phyloP scores from a whole-genome alignment of 1,140 invertebrate species.

The Pogonomyrmex barbatus region DNA sequence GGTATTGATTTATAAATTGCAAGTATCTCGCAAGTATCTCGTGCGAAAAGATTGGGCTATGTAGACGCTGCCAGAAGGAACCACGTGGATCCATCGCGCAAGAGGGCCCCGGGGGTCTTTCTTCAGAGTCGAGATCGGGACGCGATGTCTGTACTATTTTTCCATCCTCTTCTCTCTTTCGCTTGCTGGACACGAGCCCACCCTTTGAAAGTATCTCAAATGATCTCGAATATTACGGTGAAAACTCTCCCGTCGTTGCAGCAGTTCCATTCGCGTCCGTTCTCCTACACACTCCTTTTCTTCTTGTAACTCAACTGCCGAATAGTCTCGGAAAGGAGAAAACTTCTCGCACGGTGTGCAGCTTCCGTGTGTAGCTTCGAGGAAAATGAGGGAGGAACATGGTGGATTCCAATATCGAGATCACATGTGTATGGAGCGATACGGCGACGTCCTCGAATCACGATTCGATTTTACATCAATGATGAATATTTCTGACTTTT shows the following conservation, averaged over 20 bases:
- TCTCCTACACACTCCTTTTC: constrained; percentile 43
- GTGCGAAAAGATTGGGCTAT: constrained; percentile 2
- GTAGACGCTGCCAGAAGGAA: constrained; percentile 1
- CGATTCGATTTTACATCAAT: constrained; percentile 32
- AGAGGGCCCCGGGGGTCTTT: constrained; percentile 45
- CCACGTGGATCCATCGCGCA: constrained; percentile 35
- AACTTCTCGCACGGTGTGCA: constrained; percentile 46
- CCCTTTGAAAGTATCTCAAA: constrained; percentile 79
- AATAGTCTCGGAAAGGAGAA: constrained; percentile 34
- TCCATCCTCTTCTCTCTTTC: constrained; percentile 4
- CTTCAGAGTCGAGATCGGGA: constrained; percentile 78
- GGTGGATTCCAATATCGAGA: constrained; percentile 51
- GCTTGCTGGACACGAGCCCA: constrained; percentile 78
- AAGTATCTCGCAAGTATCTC: background rate
- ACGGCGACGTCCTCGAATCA: background rate
- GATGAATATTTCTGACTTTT: constrained; percentile 50
- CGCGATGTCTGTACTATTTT: constrained; percentile 76
- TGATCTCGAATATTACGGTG: constrained; percentile 75
- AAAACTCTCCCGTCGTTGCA: constrained; percentile 65
- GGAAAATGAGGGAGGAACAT: constrained; percentile 37
- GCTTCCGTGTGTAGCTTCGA: constrained; percentile 13
- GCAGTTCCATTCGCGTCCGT: constrained; percentile 40
- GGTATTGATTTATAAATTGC: constrained; percentile 37
- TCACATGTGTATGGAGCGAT: constrained; percentile 6
- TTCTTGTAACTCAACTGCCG: constrained; percentile 65